Evolutionary conservation across 2,888 invertebrate species (phyloP), one percentile per base, ranked within the genome.

Genomic region (Pilophorus perplexus): DNA sequence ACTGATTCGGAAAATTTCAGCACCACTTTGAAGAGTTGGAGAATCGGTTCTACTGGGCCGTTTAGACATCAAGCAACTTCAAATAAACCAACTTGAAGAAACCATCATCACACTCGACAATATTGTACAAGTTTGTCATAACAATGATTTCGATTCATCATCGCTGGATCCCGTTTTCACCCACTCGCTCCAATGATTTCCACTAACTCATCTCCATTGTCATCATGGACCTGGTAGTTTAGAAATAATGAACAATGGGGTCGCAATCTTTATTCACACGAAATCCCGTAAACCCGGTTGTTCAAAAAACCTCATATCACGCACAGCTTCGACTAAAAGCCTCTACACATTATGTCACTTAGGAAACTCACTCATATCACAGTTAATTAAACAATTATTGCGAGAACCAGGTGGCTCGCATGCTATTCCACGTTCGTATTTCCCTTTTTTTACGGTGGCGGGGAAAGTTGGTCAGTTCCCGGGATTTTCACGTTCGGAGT

Each of bases 331-430:
- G 33, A 12, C 33, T 33, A 33, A 12, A n/a, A n/a, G n/a, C n/a
- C n/a, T n/a, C n/a, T n/a, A n/a, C n/a, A n/a, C 12, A 12, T 50
- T 50, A 50, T 50, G 27, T 50, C 50, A 50, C 50, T n/a, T 50
- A 50, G 27, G 50, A 27, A 50, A 50, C 6, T 48, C 48, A 25
- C 10, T 50, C 50, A 25, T 50, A 27, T 50, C 27, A 23, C 27
- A 27, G 12, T 50, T 50, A 50, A 50, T 50, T 50, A 27, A 50
- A 50, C 50, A 50, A 27, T 50, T 25, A 18, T 18, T 22, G 48
- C 48, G 20, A 22, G 22, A 48, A 48, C 8, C 48, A 18, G 22
- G 22, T 22, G 5, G 18, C 48, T 2, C 48, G 22, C 42, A 20
- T 22, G 48, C 48, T 6, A 10, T 2, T 20, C 48, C 22, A 48